Base-by-base conservation (phyloP, 53 echinoderm and acorn worm genomes). In the Temnopleurus reevesii region DNA sequence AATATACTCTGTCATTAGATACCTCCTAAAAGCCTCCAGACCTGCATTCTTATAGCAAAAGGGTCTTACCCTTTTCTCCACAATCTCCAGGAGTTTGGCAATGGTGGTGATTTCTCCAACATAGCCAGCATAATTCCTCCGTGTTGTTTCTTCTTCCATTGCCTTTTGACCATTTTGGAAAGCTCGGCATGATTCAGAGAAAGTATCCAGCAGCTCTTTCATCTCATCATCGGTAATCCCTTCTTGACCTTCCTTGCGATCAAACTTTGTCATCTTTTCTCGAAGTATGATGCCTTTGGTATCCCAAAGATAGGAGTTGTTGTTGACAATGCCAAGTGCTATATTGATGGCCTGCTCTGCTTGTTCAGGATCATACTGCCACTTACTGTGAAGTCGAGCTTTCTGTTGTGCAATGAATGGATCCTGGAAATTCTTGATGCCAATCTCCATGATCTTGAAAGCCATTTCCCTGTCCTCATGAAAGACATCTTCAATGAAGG, bases 201-300 rank as follows among this genome's bases (percentile, higher is more conserved):
- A 64, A 7, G 76, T 18, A 15, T 17, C 25, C 24, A 84, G 36
- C 35, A 91, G 19, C 19, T 76, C 85, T 10, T 53, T 76, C 31
- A 54, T 43, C 17, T 77, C 54, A 17, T 45, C 19, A 24, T 91
- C 85, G 13, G 25, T 76, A 29, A 77, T 43, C n/a, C 5, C 8
- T 9, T 30, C 29, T 18, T 13, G 3, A 7, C 5, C 76, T 21
- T 89, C 36, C 25, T 5, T 34, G 25, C 24, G 1, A 30, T 76
- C 89, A 91, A 53, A 26, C 38, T 19, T 65, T 26, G 53, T 49
- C 87, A 91, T 83, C 54, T 89, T 77, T 29, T 89, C 51, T 23
- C 46, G 56, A 24, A 53, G 76, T 19, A 95, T 87, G 36, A 90
- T 60, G 24, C 93, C 95, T 43, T 93, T 92, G 45, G 95, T 95